Conservation (phyloP, 2,113 vertebrate species). For the Ailuropoda melanoleuca region DNA sequence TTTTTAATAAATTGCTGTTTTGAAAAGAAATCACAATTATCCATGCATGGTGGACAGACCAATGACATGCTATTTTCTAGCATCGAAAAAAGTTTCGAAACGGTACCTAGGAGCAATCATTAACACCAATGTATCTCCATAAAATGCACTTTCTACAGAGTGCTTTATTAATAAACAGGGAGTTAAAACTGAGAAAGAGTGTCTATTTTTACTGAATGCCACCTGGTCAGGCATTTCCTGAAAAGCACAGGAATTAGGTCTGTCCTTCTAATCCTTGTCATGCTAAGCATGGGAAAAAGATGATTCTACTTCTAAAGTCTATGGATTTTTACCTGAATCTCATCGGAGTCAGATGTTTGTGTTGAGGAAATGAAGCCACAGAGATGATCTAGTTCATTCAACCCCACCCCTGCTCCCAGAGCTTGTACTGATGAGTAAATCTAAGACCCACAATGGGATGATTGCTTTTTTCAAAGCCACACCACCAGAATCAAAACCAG, state of each 20-base stretch:
- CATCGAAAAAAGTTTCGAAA: conserved; percentile 61
- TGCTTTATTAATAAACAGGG: conserved; percentile 26
- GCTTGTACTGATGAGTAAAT: background rate
- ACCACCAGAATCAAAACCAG: background rate
- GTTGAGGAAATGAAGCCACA: background rate
- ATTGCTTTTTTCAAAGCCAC: background rate
- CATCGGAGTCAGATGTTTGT: background rate
- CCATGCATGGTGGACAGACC: conserved; percentile 50
- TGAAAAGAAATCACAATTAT: conserved; percentile 69
- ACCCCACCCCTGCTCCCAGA: background rate
- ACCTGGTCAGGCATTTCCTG: conserved; percentile 12
- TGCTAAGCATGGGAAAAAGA: background rate
- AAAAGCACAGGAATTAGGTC: background rate
- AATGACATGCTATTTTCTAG: conserved; percentile 64
- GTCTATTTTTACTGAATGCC: background rate
- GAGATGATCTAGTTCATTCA: background rate
- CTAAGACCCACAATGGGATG: background rate
- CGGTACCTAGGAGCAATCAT: conserved; percentile 50
- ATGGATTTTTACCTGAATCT: background rate
- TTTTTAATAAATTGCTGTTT: conserved; percentile 42
- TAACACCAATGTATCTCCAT: conserved; percentile 27
- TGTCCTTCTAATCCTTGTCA: background rate
- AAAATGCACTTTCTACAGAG: conserved; percentile 5
- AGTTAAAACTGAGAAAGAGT: background rate
- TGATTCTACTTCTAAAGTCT: background rate